Conservation (phyloP, 2,113 vertebrate species). For the Acrocephalus kingi region DNA sequence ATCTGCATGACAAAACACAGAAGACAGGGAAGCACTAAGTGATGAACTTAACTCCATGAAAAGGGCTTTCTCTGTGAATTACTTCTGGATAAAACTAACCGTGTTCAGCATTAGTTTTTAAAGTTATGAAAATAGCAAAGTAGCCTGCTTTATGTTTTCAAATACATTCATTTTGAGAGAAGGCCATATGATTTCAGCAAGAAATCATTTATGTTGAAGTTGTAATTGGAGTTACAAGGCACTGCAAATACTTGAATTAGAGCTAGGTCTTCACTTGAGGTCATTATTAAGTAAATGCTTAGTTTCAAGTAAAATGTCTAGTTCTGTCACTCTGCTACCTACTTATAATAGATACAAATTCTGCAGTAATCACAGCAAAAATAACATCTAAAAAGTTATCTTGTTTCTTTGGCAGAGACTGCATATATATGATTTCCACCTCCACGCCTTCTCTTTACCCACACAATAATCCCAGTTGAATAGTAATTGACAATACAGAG, state of each 20-base stretch:
- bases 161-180: not conserved
- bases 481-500: not conserved
- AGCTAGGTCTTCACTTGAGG: not conserved
- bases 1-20: not conserved
- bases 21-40: not conserved
- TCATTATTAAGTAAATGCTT: not conserved
- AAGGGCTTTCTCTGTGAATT: not conserved
- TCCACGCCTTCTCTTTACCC: not conserved
- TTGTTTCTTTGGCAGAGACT: not conserved
- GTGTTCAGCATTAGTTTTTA: not conserved
- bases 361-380: not conserved
- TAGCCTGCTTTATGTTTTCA: not conserved
- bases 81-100: not conserved
- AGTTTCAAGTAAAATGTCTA: not conserved
- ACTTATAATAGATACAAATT: not conserved
- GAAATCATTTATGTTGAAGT: not conserved
- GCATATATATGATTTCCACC: not conserved
- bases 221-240: not conserved
- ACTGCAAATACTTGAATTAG: not conserved
- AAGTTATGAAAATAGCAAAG: not conserved
- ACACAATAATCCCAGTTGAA: not conserved
- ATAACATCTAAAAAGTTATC: not conserved
- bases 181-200: not conserved
- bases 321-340: not conserved
- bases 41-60: not conserved